Evolutionary conservation across 2,113 vertebrate genomes (phyloP).

Genomic region (Regulus satrapa): DNA sequence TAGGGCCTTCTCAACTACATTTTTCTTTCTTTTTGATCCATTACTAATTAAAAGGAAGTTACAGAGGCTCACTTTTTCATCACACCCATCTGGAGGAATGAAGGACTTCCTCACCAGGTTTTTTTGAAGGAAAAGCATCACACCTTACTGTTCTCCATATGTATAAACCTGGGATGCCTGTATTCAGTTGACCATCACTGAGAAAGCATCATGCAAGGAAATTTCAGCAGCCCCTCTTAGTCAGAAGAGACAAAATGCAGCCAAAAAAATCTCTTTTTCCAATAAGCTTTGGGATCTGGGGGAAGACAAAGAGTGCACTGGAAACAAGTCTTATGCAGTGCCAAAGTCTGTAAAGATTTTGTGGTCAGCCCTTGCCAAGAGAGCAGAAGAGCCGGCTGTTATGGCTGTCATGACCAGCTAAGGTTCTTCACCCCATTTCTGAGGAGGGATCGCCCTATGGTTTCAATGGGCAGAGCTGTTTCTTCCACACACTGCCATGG

Average conservation of each 20-base stretch:
- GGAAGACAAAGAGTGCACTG: not conserved
- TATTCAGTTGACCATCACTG: not conserved
- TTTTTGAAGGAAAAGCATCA: not conserved
- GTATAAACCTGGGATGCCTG: not conserved
- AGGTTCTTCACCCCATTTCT: not conserved
- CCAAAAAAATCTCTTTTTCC: not conserved
- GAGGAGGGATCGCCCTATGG: accelerated
- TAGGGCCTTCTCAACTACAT: not conserved
- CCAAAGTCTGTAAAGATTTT: not conserved
- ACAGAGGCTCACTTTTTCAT: not conserved
- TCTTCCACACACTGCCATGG: not conserved
- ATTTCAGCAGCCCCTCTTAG: not conserved
- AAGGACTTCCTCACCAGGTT: not conserved
- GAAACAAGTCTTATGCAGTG: not conserved
- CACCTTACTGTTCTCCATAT: not conserved
- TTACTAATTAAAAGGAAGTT: not conserved
- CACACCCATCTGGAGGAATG: not conserved
- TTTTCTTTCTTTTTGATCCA: not conserved
- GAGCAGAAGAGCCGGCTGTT: not conserved
- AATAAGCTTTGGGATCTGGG: not conserved
- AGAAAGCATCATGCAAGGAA: not conserved
- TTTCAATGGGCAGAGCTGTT: not conserved
- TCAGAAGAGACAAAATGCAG: not conserved
- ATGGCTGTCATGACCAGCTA: accelerated
- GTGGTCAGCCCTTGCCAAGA: not conserved